Evolutionary conservation across 2,113 vertebrate genomes (phyloP), one percentile per base, ranked within the genome.

Genomic region (Chinchilla lanigera): DNA sequence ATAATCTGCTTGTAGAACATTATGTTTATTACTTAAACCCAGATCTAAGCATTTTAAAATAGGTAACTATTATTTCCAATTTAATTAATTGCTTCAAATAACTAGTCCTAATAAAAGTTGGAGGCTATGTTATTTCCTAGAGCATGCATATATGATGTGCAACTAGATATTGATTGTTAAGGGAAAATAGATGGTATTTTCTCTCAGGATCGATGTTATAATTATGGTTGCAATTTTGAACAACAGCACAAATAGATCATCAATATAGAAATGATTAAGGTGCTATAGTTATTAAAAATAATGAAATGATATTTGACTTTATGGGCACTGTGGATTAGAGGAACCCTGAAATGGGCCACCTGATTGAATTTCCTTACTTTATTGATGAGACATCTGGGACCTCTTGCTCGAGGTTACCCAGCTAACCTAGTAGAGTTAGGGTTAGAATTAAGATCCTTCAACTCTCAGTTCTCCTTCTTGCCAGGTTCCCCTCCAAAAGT

Each of bases 191-290:
- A 33, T 78, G 28, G 65, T 58, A 52, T 88, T 89, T 89, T 16
- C 82, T 35, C 50, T 47, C 13, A 30, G 47, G 86, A 89, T 94
- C 73, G 7, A 41, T 91, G 60, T 41, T 88, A 30, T 56, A 95
- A 90, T 94, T 94, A 90, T 58, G 47, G 60, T 30, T 94, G 67
- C 38, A 90, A 26, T 95, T 95, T 88, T 96, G 82, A 93, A 86
- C 93, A 95, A 84, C 83, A 86, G 54, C 87, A 96, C 91, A 95
- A 73, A 92, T 44, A 91, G 90, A 28, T 52, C 47, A 63, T 96
- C 85, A 88, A 38, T 96, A 61, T 26, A 80, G 52, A 88, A 96
- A 81, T 0, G 30, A 82, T 54, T 81, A 35, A 47, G 33, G 20
- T 65, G 41, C 30, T 12, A 10, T 20, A 26, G 13, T 77, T 92